Evolutionary conservation across 2,888 invertebrate species (phyloP).

Genomic region (Latrodectus elegans): DNA sequence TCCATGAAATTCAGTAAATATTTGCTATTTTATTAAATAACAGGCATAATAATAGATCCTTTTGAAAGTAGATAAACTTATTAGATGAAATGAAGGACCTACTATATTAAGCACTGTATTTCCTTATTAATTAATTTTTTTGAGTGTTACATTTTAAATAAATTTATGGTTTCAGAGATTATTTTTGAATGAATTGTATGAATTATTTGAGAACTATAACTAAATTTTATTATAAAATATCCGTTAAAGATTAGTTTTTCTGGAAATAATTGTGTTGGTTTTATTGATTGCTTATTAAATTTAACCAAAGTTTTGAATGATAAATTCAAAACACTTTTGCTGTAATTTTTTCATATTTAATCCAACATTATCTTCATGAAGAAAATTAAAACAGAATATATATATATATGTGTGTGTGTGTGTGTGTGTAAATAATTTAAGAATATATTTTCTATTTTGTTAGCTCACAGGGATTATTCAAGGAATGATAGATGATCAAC

Average conservation of each 20-base stretch:
- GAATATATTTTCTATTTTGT: not conserved
- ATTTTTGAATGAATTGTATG: not conserved
- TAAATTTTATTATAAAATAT: not conserved
- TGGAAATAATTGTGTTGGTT: not conserved
- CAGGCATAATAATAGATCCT: too few relatives aligned
- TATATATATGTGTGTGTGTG: too few relatives aligned
- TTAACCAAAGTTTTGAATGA: too few relatives aligned
- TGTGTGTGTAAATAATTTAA: not conserved
- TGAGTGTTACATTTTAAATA: not conserved
- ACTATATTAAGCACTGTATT: too few relatives aligned
- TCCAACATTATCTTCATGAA: too few relatives aligned
- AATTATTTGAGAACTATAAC: too few relatives aligned
- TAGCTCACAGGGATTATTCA: constrained; percentile 80
- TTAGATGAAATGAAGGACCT: too few relatives aligned
- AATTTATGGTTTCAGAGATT: not conserved
- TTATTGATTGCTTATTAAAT: not conserved
- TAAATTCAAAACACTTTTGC: not conserved
- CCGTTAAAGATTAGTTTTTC: not conserved
- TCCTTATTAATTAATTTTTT: too few relatives aligned
- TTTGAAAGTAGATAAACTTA: too few relatives aligned
- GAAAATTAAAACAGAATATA: too few relatives aligned
- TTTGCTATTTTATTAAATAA: too few relatives aligned
- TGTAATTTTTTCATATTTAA: constrained; percentile 13
- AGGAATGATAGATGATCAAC: constrained; percentile 77
- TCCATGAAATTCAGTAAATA: too few relatives aligned